Evolutionary conservation across 1,140 invertebrate genomes (phyloP), one percentile per base, ranked within the genome.

Genomic region (Drosophila sturtevanti): DNA sequence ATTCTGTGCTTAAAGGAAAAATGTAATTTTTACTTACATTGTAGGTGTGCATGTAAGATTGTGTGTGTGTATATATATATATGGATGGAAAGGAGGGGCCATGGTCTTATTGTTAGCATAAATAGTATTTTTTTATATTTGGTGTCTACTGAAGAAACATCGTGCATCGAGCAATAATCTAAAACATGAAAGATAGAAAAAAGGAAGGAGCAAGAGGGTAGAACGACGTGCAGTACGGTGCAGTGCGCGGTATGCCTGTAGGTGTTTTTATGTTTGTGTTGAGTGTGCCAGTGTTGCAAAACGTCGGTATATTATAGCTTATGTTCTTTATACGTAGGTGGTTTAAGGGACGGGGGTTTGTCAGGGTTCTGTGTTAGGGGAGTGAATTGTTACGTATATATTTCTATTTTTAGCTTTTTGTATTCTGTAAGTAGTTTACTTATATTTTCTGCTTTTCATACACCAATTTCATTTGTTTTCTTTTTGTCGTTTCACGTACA

Each of bases 141-240:
- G 51, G n/a, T 75, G 72, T 68, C 56, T 75, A 67, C 74, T 48
- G 41, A 48, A 62, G 74, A 78, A 87, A 78, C 86, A 81, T 68
- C 74, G 81, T 86, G 81, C 81, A 48, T 48, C 60, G 72, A 86
- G 82, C 70, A 87, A 86, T 78, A 78, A 75, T 86, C 59, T 76
- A 68, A 68, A 86, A 85, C 74, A 64, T 69, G 72, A 65, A 31
- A 67, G 56, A 48, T 52, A 76, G 56, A 77, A 38, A 73, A 60
- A 64, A 35, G 60, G 59, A 48, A 58, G 21, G 41, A 48, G 41
- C 41, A 48, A 48, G 16, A 48, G 41, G 16, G 2, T 48, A 48
- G 41, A 48, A 48, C 16, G 41, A 48, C 16, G 41, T 48, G 41
- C 41, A 48, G 81, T 85, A 81, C 81, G 59, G 66, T 65, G 55